Evolutionary conservation across 1,140 invertebrate genomes (phyloP).

Genomic region (Drosophila bipectinata): DNA sequence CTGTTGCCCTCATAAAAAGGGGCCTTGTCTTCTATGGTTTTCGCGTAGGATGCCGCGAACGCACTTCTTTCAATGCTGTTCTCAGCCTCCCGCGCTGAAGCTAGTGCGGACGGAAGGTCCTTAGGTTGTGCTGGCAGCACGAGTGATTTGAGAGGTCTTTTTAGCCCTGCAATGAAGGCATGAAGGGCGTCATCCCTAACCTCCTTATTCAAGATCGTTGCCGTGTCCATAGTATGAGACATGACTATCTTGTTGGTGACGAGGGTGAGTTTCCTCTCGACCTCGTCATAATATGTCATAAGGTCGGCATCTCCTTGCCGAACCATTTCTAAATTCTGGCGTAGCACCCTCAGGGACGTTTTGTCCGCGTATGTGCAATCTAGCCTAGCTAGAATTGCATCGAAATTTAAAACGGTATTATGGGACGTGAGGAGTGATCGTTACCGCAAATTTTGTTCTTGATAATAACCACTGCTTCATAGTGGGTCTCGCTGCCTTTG

Average conservation of each 20-base stretch:
- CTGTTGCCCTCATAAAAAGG: no score
- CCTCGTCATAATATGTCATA: no score
- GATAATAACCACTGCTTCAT: background rate
- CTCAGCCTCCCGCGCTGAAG: no score
- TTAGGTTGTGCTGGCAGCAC: no score
- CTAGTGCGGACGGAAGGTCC: no score
- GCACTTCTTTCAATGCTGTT: no score
- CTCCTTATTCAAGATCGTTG: constrained; percentile 11
- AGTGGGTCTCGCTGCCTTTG: background rate
- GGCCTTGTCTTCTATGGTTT: no score
- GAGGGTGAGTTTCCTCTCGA: no score
- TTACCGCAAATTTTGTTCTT: background rate
- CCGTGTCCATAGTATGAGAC: background rate
- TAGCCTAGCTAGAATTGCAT: constrained; percentile 1
- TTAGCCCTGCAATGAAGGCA: background rate
- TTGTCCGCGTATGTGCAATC: constrained; percentile 14
- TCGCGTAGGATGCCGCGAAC: no score
- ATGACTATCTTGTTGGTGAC: background rate
- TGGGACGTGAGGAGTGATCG: background rate
- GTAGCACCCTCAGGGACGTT: constrained; percentile 9
- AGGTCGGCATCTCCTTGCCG: background rate
- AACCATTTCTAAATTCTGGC: constrained; percentile 1
- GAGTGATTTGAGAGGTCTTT: no score
- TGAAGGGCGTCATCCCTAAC: constrained; percentile 12
- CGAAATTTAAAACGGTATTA: background rate